phyloP scores from a whole-genome alignment of 2,797 vertebrate genomes.

The Dallia pectoralis region DNA sequence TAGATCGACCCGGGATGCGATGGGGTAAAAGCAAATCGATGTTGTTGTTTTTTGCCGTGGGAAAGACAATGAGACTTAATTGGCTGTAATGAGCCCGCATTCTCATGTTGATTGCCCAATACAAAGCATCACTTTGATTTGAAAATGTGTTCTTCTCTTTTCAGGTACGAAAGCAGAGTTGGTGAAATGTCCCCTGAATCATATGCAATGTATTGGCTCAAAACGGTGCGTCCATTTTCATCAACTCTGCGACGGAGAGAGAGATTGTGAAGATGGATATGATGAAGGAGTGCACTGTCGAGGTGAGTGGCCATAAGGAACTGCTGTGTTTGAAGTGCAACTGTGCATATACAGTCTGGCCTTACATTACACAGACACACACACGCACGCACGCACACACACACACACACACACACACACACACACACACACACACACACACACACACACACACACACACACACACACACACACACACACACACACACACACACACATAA shows the following conservation, averaged over 20 bases:
- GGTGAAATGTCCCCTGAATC: constrained; percentile 75
- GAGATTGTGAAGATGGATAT: constrained; percentile 78
- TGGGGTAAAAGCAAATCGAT: too few relatives aligned
- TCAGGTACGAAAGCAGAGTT: constrained; percentile 73
- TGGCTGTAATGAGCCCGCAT: background rate
- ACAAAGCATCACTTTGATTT: background rate
- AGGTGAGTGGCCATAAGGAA: constrained; percentile 68
- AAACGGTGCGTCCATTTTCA: constrained; percentile 77
- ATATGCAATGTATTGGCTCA: constrained; percentile 74
- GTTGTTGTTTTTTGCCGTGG: background rate
- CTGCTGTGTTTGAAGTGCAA: background rate
- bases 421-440: too few relatives aligned
- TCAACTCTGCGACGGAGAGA: constrained; percentile 76
- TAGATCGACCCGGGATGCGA: too few relatives aligned
- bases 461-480: too few relatives aligned
- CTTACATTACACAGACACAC: too few relatives aligned
- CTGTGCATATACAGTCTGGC: too few relatives aligned
- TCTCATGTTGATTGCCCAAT: constrained; percentile 3
- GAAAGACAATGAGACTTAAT: background rate
- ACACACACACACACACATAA: too few relatives aligned
- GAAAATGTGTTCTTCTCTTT: constrained; percentile 17
- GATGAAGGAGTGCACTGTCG: constrained; percentile 82
- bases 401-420: too few relatives aligned
- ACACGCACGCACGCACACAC: too few relatives aligned
- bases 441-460: too few relatives aligned